phyloP scores from a whole-genome alignment of 92 coral and sea anemone genomes.

The Hydrozoanthus gracilis region DNA sequence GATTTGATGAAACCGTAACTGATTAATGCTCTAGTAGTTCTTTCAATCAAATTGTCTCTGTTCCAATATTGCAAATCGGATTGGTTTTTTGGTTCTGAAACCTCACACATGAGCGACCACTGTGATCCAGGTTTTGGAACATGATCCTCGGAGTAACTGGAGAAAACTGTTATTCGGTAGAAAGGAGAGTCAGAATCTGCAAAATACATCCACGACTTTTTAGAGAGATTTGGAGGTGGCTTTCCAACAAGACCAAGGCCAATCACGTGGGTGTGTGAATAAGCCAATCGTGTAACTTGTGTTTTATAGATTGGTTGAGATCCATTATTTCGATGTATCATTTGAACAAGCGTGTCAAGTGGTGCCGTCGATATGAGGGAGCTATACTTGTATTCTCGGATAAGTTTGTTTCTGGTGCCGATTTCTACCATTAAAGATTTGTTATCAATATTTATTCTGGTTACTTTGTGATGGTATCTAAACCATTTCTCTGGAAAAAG shows the following conservation, averaged over 20 bases:
- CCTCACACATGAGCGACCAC: slow-evolving; percentile 81
- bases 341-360: slow-evolving; percentile 56
- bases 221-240: slow-evolving; percentile 49
- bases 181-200: slow-evolving; percentile 80
- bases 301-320: slow-evolving; percentile 12
- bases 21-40: slow-evolving; percentile 58
- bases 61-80: slow-evolving; percentile 52
- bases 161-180: slow-evolving; percentile 72
- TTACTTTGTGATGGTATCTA: slow-evolving; percentile 52
- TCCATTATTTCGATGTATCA: slow-evolving; percentile 27
- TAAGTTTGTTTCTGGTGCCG: neutral
- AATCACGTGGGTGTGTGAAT: slow-evolving; percentile 62
- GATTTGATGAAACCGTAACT: slow-evolving; percentile 52
- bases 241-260: slow-evolving; percentile 69
- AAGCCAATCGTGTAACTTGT: slow-evolving; percentile 41
- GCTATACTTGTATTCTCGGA: slow-evolving; percentile 41
- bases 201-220: slow-evolving; percentile 74
- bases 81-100: slow-evolving; percentile 54
- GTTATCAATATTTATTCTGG: slow-evolving; percentile 36
- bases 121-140: slow-evolving; percentile 61
- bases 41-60: slow-evolving; percentile 44
- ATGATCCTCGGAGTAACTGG: slow-evolving; percentile 67
- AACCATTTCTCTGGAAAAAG: slow-evolving; percentile 61
- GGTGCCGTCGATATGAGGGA: slow-evolving; percentile 64
- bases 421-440: slow-evolving; percentile 45